A percentile compares a stretch with the other conserved stretches of the same genome.
phyloP scores from a whole-genome alignment of 2,113 vertebrate species.

The Vulpes vulpes region DNA sequence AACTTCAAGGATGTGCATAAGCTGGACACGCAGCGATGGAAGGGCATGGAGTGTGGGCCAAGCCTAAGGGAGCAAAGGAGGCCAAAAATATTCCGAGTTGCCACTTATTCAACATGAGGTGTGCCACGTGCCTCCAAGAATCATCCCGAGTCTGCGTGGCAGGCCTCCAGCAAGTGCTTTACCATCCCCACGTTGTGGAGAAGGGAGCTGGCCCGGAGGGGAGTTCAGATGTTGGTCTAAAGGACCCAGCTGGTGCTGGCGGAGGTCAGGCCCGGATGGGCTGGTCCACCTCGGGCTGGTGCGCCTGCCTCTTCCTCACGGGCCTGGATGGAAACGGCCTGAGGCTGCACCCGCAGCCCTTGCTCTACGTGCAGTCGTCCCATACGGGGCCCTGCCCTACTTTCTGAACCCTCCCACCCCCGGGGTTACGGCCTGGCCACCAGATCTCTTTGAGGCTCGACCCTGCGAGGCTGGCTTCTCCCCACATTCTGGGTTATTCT shows the following conservation, averaged over 20 bases:
- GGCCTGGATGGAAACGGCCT: not conserved
- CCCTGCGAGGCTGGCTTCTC: not conserved
- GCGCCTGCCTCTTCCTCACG: not conserved
- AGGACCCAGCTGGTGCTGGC: not conserved
- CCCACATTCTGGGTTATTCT: not conserved
- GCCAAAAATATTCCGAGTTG: not conserved
- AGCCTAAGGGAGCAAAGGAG: not conserved
- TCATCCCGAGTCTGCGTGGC: not conserved
- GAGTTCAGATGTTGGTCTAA: not conserved
- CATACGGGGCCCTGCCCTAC: fast-evolving
- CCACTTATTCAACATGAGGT: not conserved
- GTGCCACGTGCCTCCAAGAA: not conserved
- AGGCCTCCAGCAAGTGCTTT: not conserved
- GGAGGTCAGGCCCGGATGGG: not conserved
- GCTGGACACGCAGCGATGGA: not conserved
- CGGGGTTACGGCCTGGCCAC: not conserved
- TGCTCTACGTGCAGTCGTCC: not conserved
- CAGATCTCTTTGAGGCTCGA: not conserved
- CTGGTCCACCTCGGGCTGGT: fast-evolving
- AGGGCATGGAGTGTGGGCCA: not conserved
- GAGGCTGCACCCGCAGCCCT: fast-evolving
- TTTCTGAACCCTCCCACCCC: fast-evolving
- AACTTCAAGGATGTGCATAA: not conserved
- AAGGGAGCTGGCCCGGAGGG: not conserved
- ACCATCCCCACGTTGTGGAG: not conserved